Evolutionary conservation across 2,113 vertebrate genomes (phyloP).

Genomic region (Oriolus oriolus): DNA sequence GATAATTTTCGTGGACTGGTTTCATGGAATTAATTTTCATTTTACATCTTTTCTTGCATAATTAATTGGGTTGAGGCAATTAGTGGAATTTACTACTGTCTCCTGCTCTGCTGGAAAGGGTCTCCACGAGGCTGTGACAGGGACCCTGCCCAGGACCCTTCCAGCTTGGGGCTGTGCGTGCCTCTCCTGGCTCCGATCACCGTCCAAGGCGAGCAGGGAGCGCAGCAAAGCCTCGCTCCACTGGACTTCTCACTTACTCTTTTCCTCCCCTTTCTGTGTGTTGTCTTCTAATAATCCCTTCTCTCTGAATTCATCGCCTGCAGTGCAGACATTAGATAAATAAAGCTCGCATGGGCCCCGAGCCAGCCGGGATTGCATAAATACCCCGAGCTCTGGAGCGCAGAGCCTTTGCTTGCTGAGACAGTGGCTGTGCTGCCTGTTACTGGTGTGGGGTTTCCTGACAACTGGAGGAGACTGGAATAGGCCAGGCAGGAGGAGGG

Average conservation of each 20-base stretch:
- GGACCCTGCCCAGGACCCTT: background rate
- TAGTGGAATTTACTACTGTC: background rate
- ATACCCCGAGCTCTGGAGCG: constrained; percentile 27
- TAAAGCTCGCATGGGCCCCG: constrained; percentile 29
- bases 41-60: background rate
- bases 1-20: background rate
- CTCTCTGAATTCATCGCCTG: constrained; percentile 43
- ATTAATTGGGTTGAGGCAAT: background rate
- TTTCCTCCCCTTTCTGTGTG: background rate
- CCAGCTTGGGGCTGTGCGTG: rapidly evolving
- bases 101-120: background rate
- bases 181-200: rapidly evolving
- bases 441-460: background rate
- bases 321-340: constrained; percentile 65
- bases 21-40: background rate
- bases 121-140: background rate
- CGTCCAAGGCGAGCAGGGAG: background rate
- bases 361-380: constrained; percentile 50
- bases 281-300: constrained; percentile 60
- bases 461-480: background rate
- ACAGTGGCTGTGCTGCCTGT: background rate
- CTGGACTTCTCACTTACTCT: constrained; percentile 18
- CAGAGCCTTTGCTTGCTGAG: constrained; percentile 11
- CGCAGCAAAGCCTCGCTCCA: background rate
- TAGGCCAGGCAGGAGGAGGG: background rate